Evolutionary conservation across 2,888 invertebrate genomes (phyloP), one percentile per base, ranked within the genome.

Genomic region (Thecocarcelia acutangulata): DNA sequence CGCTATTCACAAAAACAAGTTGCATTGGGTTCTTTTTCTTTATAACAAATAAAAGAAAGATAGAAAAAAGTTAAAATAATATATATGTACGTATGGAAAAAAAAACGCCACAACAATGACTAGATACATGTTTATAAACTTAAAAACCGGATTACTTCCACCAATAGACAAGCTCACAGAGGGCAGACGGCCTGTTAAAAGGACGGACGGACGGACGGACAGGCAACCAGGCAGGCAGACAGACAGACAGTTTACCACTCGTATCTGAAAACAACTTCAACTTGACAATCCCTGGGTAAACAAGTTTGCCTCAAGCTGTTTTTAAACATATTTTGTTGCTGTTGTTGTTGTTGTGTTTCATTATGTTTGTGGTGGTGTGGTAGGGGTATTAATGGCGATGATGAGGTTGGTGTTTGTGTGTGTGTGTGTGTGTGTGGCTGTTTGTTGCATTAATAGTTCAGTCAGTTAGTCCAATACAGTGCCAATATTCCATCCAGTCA

Each of bases 281-380:
- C 83, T 83, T 83, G 83, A 83, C 83, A 83, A 82, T 79, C 78
- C 83, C 83, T 83, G 83, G 74, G 82, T 79, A 83, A 83, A 83
- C 83, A 75, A 79, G 83, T 83, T 83, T 83, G 82, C 82, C 82
- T 74, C 74, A 77, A 74, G 82, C 78, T 66, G 69, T 64, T 64
- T 69, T 64, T 40, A 58, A 58, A 48, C 66, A 33, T 33, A 6
- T 33, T 3, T 9, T 33, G 33, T 5, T 33, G 33, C 8, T 5
- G 5, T 33, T 33, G 33, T 33, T 33, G 33, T 63, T n/a, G n/a
- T 72, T 76, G 61, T 56, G 48, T 70, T 69, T 64, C 66, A 28
- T 61, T 33, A 59, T 54, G 37, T 44, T 42, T 13, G 19, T 28
- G 40, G 6, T 0, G 42, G 58, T 37, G 54, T 6, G 52, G 21